phyloP scores from a whole-genome alignment of 2,888 invertebrate genomes.

The Dione vanillae region DNA sequence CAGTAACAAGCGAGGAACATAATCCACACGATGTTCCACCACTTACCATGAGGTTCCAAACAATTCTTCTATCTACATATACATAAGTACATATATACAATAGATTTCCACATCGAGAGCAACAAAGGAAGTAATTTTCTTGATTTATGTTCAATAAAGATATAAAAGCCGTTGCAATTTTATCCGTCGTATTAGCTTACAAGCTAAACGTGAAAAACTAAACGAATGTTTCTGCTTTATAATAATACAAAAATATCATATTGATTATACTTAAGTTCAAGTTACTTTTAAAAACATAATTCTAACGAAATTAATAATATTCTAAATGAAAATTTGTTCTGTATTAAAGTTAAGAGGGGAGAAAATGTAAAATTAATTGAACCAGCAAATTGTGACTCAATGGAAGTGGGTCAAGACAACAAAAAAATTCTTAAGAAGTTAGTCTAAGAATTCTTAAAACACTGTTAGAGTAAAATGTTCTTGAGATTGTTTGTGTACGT shows the following conservation, averaged over 20 bases:
- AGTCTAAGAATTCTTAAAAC: slow-evolving; percentile 6
- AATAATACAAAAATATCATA: too few relatives aligned
- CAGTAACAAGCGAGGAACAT: too few relatives aligned
- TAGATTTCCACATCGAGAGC: too few relatives aligned
- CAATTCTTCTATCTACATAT: too few relatives aligned
- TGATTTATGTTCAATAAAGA: slow-evolving; percentile 25
- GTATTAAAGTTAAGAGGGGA: not conserved
- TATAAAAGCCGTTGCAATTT: slow-evolving; percentile 2
- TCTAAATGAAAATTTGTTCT: not conserved
- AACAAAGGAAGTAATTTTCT: slow-evolving; percentile 27
- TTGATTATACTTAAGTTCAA: not conserved
- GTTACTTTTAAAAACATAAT: not conserved
- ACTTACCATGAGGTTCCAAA: too few relatives aligned
- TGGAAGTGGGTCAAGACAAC: not conserved
- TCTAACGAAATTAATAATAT: not conserved
- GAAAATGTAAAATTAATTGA: slow-evolving; percentile 4
- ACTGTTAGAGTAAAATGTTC: not conserved
- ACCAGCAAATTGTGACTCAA: not conserved
- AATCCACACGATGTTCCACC: too few relatives aligned
- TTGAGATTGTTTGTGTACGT: not conserved
- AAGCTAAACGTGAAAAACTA: too few relatives aligned
- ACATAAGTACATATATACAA: too few relatives aligned
- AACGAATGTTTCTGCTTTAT: too few relatives aligned
- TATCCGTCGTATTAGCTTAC: not conserved
- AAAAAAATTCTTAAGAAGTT: slow-evolving; percentile 4